phyloP scores from a whole-genome alignment of 2,888 invertebrate genomes.

The Antheraea yamamai region DNA sequence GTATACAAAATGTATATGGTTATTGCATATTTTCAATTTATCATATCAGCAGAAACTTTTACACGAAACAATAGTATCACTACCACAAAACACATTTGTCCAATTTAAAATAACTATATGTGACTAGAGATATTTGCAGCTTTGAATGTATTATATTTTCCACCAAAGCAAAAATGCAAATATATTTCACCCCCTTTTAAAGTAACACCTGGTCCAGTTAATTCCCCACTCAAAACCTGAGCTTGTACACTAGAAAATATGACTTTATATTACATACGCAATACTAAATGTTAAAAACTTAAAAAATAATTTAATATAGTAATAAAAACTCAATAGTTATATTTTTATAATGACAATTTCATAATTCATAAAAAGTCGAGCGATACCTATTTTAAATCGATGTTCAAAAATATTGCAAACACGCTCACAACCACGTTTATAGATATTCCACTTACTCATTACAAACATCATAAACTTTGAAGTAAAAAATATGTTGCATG shows the following conservation, averaged over 20 bases:
- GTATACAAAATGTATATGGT: not conserved
- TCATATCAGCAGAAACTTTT: no score
- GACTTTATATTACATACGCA: no score
- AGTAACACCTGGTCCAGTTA: no score
- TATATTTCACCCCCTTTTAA: no score
- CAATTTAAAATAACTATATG: not conserved
- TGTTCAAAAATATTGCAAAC: not conserved
- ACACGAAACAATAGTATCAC: not conserved
- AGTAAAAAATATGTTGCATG: not conserved
- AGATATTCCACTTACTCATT: not conserved
- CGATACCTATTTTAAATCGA: not conserved
- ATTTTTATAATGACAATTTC: not conserved
- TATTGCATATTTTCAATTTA: not conserved
- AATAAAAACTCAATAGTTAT: not conserved
- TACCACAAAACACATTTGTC: not conserved
- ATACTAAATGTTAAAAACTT: not conserved
- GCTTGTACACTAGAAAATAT: no score
- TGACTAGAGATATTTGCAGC: constrained; percentile 3
- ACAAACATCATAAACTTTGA: not conserved
- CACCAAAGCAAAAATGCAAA: not conserved
- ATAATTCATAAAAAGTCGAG: not conserved
- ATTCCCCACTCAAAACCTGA: no score
- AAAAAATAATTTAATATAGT: not conserved
- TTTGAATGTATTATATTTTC: not conserved
- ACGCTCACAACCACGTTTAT: not conserved